Evolutionary conservation across 2,888 invertebrate species (phyloP), one percentile per base, ranked within the genome.

Genomic region (Drosophila subquinaria): DNA sequence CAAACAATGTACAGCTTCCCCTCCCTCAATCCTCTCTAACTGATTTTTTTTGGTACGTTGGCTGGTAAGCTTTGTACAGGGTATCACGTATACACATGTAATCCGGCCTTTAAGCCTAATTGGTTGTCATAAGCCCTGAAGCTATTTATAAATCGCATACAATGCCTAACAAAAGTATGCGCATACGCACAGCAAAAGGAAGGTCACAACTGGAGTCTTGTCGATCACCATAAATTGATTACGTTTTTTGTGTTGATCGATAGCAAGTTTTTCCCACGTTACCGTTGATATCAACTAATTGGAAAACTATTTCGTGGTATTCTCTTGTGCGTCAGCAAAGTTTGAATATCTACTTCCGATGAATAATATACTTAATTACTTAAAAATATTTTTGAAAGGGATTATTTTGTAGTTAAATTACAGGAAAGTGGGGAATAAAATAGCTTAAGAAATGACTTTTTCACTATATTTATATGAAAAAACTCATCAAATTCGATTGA

Each of bases 51-150:
- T 73, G 20, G 47, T 13, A 13, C 1, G 20, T 20, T 20, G 20
- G 20, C 15, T 30, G 13, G 1, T 36, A 42, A 33, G 10, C 17
- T 9, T 38, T 33, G 43, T 56, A 45, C 56, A 45, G 56, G 56
- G 50, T 27, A n/a, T 38, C 17, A 65, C 36, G 40, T 50, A 53
- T 64, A 61, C 71, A 79, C 57, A 59, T 82, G 79, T 82, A 82
- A 88, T 88, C 75, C 68, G 73, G 66, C 51, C 63, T 45, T 55
- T 51, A 78, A 45, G 61, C 45, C 61, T 55, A 78, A 69, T 74
- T 74, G 79, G 61, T 59, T 79, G 64, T 69, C 56, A 56, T 45
- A 68, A 77, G 36, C 62, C 45, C 36, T 30, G 47, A 57, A 56
- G 45, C 36, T 75, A 75, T 78, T 73, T 72, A 65, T 65, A 66